Evolutionary conservation across 64 coral and sea anemone species (phyloP), one percentile per base, ranked within the genome.

Genomic region (Anthopleura sola): DNA sequence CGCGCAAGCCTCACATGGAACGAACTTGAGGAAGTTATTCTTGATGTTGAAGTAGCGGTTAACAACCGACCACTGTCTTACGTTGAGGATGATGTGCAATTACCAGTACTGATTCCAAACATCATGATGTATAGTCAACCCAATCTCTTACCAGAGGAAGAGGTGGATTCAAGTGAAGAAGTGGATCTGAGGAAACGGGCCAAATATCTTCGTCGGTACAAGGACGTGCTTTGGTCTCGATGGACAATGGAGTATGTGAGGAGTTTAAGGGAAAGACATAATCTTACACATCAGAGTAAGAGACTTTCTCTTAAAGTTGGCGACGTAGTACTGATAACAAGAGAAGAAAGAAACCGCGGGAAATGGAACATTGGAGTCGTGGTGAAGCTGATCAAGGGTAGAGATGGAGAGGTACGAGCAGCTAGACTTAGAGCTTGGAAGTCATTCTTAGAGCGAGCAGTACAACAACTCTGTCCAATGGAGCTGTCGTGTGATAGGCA

Each of bases 401-500:
- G 81, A 53, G 82, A 83, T 17, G 48, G 82, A 32, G 32, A 58
- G 7, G 49, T 83, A 28, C 57, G 51, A 83, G 82, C 26, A 24
- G 85, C 31, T 32, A 54, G 29, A 46, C 53, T 87, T 31, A 71
- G 85, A 15, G 85, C 85, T 15, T 71, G 85, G 0, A 76, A 56
- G 40, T 87, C 85, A 1, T 51, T 78, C 48, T 3, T 87, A 0
- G 86, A 87, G 34, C 86, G 86, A 37, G 32, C 86, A 26, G 34
- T 39, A 15, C 75, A 87, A 16, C 86, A 87, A 0, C 51, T 85
- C 2, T 85, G 64, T 23, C 56, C 60, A 12, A 64, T 86, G 66
- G 84, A 86, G 68, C 40, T 86, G 51, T 80, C 75, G 3, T 87
- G 75, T 47, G 86, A 88, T 47, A 76, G 84, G 4, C 84, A 85